Evolutionary conservation across 2,797 vertebrate species (phyloP), one percentile per base, ranked within the genome.

Genomic region (Hypotaenidia philippensis): DNA sequence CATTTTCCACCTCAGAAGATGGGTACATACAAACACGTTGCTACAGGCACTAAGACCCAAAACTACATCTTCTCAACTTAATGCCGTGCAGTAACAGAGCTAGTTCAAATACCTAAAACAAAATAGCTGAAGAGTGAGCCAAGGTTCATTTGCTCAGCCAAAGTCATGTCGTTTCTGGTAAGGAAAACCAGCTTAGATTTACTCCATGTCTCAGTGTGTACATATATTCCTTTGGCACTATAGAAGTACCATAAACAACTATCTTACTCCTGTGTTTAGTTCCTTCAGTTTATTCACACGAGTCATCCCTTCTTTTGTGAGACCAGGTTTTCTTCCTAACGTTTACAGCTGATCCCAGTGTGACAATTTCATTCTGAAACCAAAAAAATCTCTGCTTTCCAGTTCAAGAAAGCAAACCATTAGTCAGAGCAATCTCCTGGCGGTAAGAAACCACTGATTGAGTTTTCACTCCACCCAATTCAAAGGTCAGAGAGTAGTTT

Each of bases 401-500:
- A 78, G 49, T 68, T 93, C 76, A 72, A 56, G 89, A 86, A 90
- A 90, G 77, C 52, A 88, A 86, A 44, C 70, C 74, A 83, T 95
- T 90, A 93, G 40, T 93, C 92, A 92, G 76, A 94, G 84, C 84
- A 83, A 91, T 82, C 32, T 93, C 55, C 89, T 22, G 79, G 80
- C 10, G 13, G 76, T 66, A 83, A 93, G 77, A 91, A 94, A 90
- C 59, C 60, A 68, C 80, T 88, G 91, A 89, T 11, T 92, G 87
- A 88, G 92, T 65, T 89, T 89, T 93, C 23, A 95, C 93, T 93
- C 94, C 96, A 93, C 96, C 96, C 94, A 86, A 82, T 61, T 87
- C 83, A 95, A 96, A 97, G 95, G 93, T 97, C 96, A 97, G 93
- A 86, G 87, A 88, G 83, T 86, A 95, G 87, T 94, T 96, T 96